Percentiles rank a stretch among this genome's conserved stretches.
Evolutionary conservation across 1,140 invertebrate genomes (phyloP).

Genomic region (Aphelinus certus): DNA sequence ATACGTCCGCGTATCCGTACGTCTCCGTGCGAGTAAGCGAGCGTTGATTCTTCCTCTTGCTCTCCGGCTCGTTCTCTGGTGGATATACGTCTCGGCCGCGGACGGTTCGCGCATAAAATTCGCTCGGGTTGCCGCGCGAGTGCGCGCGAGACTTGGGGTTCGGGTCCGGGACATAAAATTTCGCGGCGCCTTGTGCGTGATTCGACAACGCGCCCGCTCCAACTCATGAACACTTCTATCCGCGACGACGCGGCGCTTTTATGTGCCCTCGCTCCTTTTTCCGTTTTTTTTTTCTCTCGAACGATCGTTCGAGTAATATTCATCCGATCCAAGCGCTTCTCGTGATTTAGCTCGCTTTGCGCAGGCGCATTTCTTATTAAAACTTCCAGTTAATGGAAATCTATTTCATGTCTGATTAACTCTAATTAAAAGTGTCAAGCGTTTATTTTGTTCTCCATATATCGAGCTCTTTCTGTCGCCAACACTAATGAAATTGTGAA

Average conservation of each 20-base stretch:
- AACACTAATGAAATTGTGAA: too few relatives aligned
- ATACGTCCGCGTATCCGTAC: background rate
- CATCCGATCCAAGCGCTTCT: too few relatives aligned
- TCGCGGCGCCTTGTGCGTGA: conserved; percentile 28
- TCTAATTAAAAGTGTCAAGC: too few relatives aligned
- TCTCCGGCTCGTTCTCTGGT: conserved; percentile 26
- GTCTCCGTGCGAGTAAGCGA: background rate
- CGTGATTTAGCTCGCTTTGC: background rate
- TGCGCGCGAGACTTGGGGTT: conserved; percentile 8
- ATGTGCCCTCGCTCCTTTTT: too few relatives aligned
- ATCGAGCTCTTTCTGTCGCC: too few relatives aligned
- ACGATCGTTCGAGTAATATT: too few relatives aligned
- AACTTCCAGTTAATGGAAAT: too few relatives aligned
- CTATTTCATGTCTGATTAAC: too few relatives aligned
- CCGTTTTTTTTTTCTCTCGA: too few relatives aligned
- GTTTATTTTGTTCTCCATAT: too few relatives aligned
- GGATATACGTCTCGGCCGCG: background rate
- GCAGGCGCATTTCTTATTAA: too few relatives aligned
- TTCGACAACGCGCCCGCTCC: conserved; percentile 5
- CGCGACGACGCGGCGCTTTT: too few relatives aligned
- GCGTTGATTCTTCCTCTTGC: conserved; percentile 6
- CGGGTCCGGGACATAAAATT: conserved; percentile 31
- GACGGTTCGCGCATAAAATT: conserved; percentile 35
- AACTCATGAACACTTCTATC: background rate
- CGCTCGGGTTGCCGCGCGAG: conserved; percentile 12